Evolutionary conservation across 2,888 invertebrate species (phyloP), one percentile per base, ranked within the genome.

Genomic region (Clostera curtula): DNA sequence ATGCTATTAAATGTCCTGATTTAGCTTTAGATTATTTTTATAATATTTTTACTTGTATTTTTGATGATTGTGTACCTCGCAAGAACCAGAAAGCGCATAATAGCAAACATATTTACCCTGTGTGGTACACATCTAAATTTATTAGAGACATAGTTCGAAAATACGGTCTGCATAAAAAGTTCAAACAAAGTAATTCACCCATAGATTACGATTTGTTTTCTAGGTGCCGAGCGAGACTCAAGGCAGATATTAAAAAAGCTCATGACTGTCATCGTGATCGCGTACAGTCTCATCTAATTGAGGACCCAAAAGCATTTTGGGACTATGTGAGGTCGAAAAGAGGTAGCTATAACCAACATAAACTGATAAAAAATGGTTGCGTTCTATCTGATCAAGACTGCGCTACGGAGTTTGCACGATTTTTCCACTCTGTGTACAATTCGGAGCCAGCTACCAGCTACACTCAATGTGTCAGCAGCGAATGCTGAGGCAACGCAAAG

Each of bases 361-460:
- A 3, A 3, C 24, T 27, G 1, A 9, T 20, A 3, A 31, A 28
- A 10, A 6, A 25, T 2, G 27, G 27, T 2, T 8, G 4, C 12
- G 12, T 12, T 1, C 22, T 27, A 6, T 4, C 27, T 7, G 23
- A 5, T 3, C 5, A 14, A 3, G 18, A 12, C 3, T 18, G 4
- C 8, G 23, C 12, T 0, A 7, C 13, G 3, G 30, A 23, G 12
- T 31, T 25, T 19, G 31, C 31, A 1, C 4, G 9, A 1, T 25
- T 25, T n/a, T 30, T 30, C 9, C 12, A 30, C 15, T 25, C 30
- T 2, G 30, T 30, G 2, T 30, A 30, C 12, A 22, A 19, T 1
- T 4, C 1, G 5, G 25, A 30, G 7, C 8, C 7, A 2, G 6
- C 30, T 1, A 8, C n/a, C 6, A n/a, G n/a, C n/a, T n/a, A n/a